phyloP scores from a whole-genome alignment of 2,888 invertebrate genomes.

The Microctonus brassicae region DNA sequence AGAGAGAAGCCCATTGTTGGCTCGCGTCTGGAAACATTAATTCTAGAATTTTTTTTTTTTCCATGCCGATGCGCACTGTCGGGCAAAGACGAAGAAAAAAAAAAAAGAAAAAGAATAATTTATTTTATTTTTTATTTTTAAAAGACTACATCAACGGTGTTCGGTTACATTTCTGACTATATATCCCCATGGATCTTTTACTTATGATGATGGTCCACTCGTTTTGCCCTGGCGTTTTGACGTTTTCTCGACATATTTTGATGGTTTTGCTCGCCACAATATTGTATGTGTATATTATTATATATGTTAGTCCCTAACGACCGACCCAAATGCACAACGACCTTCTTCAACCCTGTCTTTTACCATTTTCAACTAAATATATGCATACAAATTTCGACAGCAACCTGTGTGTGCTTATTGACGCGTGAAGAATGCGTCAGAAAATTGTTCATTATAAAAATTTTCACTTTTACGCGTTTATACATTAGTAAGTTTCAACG shows the following conservation, averaged over 20 bases:
- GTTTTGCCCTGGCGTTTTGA: constrained; percentile 53
- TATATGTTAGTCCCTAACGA: background rate
- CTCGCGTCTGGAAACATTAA: constrained; percentile 22
- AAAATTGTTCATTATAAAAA: background rate
- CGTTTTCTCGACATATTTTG: constrained; percentile 58
- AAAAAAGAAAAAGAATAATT: constrained; percentile 2
- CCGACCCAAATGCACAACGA: background rate
- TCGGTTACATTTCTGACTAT: constrained; percentile 11
- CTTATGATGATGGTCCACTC: background rate
- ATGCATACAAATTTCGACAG: constrained; percentile 10
- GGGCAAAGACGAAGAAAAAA: background rate
- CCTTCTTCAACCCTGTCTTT: constrained; percentile 15
- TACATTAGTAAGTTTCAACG: background rate
- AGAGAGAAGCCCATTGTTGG: constrained; percentile 15
- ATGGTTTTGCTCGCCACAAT: constrained; percentile 36
- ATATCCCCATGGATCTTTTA: constrained; percentile 7
- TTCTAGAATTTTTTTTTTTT: constrained; percentile 1
- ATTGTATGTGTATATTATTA: background rate
- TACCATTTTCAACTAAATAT: background rate
- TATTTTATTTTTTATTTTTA: background rate
- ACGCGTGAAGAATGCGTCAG: constrained; percentile 18
- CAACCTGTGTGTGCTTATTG: constrained; percentile 6
- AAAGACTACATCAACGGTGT: background rate
- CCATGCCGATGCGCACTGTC: constrained; percentile 7
- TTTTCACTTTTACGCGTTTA: background rate